Conservation (phyloP, 2,797 vertebrate species). For the Mormyrops attenuatus region DNA sequence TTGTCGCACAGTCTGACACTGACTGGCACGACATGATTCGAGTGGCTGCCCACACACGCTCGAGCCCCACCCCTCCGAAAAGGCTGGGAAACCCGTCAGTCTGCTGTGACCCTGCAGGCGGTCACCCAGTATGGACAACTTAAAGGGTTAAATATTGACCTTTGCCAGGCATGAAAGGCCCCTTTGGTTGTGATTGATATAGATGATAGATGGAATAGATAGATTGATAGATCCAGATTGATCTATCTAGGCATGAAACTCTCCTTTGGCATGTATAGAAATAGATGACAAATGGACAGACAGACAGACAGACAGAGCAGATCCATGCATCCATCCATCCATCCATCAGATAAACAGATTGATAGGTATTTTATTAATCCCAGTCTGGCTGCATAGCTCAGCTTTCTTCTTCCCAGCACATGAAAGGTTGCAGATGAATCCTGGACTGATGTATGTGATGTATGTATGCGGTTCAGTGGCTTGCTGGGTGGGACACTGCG, state of each 20-base stretch:
- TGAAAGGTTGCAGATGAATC: not conserved
- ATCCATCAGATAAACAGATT: not conserved
- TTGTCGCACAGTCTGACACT: not conserved
- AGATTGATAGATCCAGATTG: not conserved
- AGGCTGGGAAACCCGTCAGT: not conserved
- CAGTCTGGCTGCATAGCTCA: not conserved
- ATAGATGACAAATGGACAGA: not conserved
- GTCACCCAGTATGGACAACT: not conserved
- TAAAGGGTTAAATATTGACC: not conserved
- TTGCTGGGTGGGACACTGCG: slow-evolving; percentile 9
- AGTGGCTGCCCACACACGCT: not conserved
- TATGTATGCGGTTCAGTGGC: not conserved
- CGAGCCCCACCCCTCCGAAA: not conserved
- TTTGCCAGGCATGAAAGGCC: not conserved
- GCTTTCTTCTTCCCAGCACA: not conserved
- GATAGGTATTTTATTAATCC: not conserved
- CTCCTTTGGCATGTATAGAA: not conserved
- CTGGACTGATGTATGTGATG: not conserved
- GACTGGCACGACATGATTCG: not conserved
- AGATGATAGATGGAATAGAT: not conserved
- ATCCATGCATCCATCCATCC: not conserved
- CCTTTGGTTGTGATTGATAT: not conserved
- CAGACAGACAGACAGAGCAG: not conserved
- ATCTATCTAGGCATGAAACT: not conserved
- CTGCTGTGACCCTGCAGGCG: not conserved